Conservation (phyloP, 2,797 vertebrate genomes). For the Gallinago nigripennis region DNA sequence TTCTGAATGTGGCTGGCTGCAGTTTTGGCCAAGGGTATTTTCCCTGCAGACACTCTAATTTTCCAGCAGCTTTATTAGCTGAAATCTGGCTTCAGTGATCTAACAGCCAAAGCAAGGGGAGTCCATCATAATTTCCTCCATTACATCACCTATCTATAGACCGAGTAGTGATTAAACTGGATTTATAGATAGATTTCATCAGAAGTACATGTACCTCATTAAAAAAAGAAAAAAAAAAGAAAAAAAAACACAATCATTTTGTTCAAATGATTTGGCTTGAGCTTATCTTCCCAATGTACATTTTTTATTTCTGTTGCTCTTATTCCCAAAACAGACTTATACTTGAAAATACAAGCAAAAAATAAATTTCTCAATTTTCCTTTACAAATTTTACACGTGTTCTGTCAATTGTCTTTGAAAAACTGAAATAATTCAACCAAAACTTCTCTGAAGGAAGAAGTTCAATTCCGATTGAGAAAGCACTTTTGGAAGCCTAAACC, state of each 20-base stretch:
- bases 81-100: not conserved
- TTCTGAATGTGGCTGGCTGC: not conserved
- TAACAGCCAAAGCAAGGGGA: not conserved
- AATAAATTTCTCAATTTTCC: not conserved
- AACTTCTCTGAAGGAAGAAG: not conserved
- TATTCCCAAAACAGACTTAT: not conserved
- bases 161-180: not conserved
- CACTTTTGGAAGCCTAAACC: not conserved
- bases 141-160: not conserved
- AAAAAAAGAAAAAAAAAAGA: not conserved
- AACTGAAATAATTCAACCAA: not conserved
- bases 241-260: not conserved
- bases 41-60: not conserved
- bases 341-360: not conserved
- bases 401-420: not conserved
- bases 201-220: not conserved
- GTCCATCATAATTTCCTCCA: not conserved
- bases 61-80: not conserved
- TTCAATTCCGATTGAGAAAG: not conserved
- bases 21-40: not conserved
- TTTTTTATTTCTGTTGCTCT: not conserved
- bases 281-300: not conserved
- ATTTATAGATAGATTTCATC: not conserved
- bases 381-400: not conserved
- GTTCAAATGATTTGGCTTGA: not conserved